These are phyloP conservation scores for Standfussiana lucernea DNA, from an alignment of 2,888 invertebrate species.

Conservation along the genomic window DNA sequence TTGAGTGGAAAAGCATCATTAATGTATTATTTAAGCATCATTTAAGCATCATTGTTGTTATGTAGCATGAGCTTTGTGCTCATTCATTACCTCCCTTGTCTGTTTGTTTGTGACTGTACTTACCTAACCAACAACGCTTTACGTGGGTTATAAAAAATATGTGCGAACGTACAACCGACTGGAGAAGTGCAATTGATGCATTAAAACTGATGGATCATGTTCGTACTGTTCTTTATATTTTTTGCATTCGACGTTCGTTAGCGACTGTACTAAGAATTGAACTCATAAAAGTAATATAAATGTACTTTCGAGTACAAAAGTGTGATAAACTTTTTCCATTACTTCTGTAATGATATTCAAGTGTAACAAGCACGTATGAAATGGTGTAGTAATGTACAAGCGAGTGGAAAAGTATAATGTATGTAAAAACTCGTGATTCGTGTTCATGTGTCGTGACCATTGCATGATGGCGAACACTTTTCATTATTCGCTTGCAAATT, in stretches of 20 bases:
- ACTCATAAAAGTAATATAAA: constrained; percentile 42
- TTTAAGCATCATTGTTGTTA: too few relatives aligned
- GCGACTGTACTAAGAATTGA: constrained; percentile 50
- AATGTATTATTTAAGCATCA: too few relatives aligned
- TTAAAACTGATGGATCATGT: constrained; percentile 45
- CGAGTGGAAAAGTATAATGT: constrained; percentile 58
- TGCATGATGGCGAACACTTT: constrained; percentile 77
- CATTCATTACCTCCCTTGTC: constrained; percentile 47
- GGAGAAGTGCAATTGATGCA: constrained; percentile 44
- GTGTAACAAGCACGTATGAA: constrained; percentile 40
- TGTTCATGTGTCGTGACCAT: constrained; percentile 77
- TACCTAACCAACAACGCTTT: constrained; percentile 32
- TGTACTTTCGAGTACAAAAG: constrained; percentile 53
- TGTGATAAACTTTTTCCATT: constrained; percentile 39
- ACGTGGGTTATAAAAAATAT: constrained; percentile 51
- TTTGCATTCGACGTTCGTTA: constrained; percentile 54
- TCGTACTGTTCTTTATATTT: constrained; percentile 37
- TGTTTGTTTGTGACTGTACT: constrained; percentile 42
- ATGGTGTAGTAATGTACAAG: constrained; percentile 55
- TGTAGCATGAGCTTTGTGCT: constrained; percentile 36
- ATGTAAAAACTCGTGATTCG: constrained; percentile 63
- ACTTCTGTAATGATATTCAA: constrained; percentile 39
- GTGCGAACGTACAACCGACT: constrained; percentile 55
- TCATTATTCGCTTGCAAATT: constrained; percentile 78
- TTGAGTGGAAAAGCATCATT: constrained; percentile 49